A percentile compares a stretch with the other conserved stretches of the same genome.
phyloP scores from a whole-genome alignment of 2,888 invertebrate genomes.

The Platycnemis pennipes region DNA sequence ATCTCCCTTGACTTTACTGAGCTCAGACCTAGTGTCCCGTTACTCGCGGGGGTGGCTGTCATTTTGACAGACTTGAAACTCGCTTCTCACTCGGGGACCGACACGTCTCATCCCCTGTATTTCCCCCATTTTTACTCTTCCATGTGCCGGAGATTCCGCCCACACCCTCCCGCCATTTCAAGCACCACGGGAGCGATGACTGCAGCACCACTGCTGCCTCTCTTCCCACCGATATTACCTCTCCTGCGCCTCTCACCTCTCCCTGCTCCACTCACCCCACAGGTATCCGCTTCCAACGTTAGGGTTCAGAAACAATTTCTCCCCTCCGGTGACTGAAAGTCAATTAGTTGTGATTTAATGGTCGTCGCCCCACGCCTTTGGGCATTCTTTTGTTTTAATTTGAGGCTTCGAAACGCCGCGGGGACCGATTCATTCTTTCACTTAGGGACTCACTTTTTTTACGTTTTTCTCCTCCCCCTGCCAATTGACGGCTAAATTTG shows the following conservation, averaged over 20 bases:
- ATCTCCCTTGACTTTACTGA: too few species aligned
- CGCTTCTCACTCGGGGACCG: too few species aligned
- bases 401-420: background rate
- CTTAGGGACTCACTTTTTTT: background rate
- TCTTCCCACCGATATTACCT: background rate
- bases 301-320: background rate
- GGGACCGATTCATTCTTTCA: background rate
- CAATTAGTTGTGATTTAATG: slow-evolving; percentile 19
- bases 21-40: too few species aligned
- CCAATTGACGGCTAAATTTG: slow-evolving; percentile 23
- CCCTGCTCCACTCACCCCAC: background rate
- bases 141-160: too few species aligned
- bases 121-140: too few species aligned
- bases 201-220: background rate
- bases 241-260: background rate
- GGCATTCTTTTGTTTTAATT: background rate
- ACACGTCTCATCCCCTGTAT: too few species aligned
- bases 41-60: too few species aligned
- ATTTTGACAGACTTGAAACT: too few species aligned
- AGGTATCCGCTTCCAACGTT: background rate
- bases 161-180: too few species aligned
- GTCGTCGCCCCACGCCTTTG: background rate
- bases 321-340: background rate
- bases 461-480: background rate
- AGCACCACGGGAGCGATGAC: background rate